Conservation (phyloP, 2,797 vertebrate species). For the Macropodus opercularis region DNA sequence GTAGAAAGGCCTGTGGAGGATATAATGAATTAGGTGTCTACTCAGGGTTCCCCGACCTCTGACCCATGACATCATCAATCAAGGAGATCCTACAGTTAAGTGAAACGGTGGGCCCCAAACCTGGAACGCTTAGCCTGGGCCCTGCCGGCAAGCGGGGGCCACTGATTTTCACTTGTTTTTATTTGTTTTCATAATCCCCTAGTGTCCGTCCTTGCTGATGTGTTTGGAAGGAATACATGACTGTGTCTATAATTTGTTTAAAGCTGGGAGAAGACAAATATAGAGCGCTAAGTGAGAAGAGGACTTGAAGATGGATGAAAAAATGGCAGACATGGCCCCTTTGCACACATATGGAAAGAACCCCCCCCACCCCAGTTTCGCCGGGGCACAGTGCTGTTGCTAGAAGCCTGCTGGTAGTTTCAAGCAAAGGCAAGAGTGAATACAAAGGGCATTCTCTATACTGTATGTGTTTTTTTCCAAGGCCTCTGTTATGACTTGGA, state of each 20-base stretch:
- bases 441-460: not conserved
- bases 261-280: conserved; percentile 70
- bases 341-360: conserved; percentile 83
- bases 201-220: conserved; percentile 71
- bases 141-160: conserved; percentile 71
- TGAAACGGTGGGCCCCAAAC: conserved; percentile 83
- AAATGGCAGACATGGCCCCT: conserved; percentile 56
- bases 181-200: conserved; percentile 82
- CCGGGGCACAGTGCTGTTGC: conserved; percentile 53
- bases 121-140: conserved; percentile 78
- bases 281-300: conserved; percentile 73
- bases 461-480: not conserved
- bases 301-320: conserved; percentile 68
- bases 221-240: conserved; percentile 80
- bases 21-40: conserved; percentile 99
- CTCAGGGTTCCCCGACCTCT: conserved; percentile 90
- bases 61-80: conserved; percentile 95
- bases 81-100: conserved; percentile 87
- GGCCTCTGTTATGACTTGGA: not conserved
- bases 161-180: conserved; percentile 83
- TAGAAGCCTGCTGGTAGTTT: conserved; percentile 38
- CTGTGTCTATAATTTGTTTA: conserved; percentile 83
- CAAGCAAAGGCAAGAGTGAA: conserved; percentile 21
- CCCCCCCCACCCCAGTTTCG: conserved; percentile 64
- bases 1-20: conserved; percentile 88